A percentile compares a stretch with the other conserved stretches of the same genome.
phyloP scores from a whole-genome alignment of 2,888 invertebrate species.

The Chesias legatella region DNA sequence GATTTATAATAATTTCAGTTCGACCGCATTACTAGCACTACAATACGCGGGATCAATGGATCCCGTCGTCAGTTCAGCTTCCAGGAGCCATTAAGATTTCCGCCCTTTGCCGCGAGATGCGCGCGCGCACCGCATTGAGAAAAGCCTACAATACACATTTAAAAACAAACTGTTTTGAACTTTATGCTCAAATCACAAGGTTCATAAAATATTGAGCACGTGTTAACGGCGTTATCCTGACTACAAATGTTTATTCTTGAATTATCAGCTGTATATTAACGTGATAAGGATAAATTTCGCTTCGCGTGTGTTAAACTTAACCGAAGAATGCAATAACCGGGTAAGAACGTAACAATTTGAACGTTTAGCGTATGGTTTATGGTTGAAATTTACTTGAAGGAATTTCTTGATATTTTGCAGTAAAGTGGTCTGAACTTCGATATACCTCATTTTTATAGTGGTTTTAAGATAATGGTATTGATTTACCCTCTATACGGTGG shows the following conservation, averaged over 20 bases:
- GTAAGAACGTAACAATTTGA: conserved; percentile 4
- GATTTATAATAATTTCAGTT: conserved; percentile 18
- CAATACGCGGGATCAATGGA: conserved; percentile 60
- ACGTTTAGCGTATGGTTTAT: conserved; percentile 12
- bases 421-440: conserved; percentile 52
- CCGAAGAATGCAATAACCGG: conserved; percentile 12
- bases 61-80: conserved; percentile 74
- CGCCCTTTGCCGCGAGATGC: conserved; percentile 59
- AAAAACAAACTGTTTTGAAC: conserved; percentile 28
- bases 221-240: conserved; percentile 8
- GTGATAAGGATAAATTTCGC: conserved; percentile 26
- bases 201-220: background rate
- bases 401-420: conserved; percentile 42
- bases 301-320: conserved; percentile 14
- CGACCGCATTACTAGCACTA: conserved; percentile 21
- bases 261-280: conserved; percentile 24
- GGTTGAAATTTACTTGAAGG: conserved; percentile 20
- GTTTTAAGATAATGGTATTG: conserved; percentile 78
- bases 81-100: conserved; percentile 79
- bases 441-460: conserved; percentile 74
- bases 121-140: conserved; percentile 31
- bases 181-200: conserved; percentile 2
- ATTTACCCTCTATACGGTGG: conserved; percentile 60
- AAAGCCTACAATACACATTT: conserved; percentile 31
- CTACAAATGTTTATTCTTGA: conserved; percentile 15